These are phyloP conservation scores for Melieria picta DNA, from an alignment of 2,888 invertebrate genomes.

Conservation along the genomic window DNA sequence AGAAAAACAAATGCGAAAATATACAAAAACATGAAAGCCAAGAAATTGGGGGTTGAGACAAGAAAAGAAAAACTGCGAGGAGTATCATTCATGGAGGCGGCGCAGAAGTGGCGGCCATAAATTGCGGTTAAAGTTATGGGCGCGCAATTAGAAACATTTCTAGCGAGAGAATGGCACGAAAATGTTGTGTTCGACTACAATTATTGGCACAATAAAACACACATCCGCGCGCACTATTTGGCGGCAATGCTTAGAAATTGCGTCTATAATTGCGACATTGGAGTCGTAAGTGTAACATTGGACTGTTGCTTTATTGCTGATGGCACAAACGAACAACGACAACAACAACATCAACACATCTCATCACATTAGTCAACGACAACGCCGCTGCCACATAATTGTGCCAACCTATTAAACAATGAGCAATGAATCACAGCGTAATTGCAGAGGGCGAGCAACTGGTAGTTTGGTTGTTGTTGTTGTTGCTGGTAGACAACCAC, in stretches of 20 bases:
- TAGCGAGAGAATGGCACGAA: too few relatives aligned
- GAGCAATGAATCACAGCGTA: background rate
- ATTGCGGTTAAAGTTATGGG: slow-evolving; percentile 15
- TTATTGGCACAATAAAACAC: background rate
- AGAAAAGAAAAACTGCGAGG: slow-evolving; percentile 19
- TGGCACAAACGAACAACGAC: too few relatives aligned
- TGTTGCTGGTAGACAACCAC: background rate
- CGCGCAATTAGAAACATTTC: background rate
- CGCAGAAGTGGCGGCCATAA: background rate
- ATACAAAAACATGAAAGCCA: background rate
- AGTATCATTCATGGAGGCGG: slow-evolving; percentile 23
- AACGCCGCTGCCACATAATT: too few relatives aligned
- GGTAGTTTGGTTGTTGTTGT: background rate
- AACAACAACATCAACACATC: too few relatives aligned
- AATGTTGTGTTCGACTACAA: background rate
- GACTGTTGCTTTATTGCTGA: too few relatives aligned
- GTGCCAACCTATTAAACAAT: too few relatives aligned
- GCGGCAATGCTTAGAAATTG: background rate
- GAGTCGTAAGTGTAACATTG: too few relatives aligned
- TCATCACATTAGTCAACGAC: too few relatives aligned
- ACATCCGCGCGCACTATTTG: background rate
- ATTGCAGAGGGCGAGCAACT: background rate
- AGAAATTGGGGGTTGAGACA: too few relatives aligned
- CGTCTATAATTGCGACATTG: too few relatives aligned
- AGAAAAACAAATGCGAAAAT: background rate